phyloP scores from a whole-genome alignment of 37 sponge, comb jelly and placozoan species.

The Ephydatia muelleri region DNA sequence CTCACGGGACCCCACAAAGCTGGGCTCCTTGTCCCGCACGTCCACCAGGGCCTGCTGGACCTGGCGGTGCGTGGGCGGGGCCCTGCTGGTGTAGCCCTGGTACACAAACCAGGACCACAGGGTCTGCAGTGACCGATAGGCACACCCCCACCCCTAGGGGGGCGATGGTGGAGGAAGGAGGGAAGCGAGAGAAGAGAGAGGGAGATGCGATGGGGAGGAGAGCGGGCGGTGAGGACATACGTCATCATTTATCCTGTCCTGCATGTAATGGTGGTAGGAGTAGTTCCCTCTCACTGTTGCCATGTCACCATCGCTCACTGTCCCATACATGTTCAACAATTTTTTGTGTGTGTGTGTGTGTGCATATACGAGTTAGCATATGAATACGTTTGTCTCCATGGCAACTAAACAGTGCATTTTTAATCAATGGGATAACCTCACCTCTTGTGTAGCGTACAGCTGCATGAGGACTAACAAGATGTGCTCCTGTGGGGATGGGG shows the following conservation, averaged over 20 bases:
- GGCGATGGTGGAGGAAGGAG: not conserved
- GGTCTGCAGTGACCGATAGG: constrained; percentile 98
- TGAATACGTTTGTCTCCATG: not conserved
- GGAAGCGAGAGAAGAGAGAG: not conserved
- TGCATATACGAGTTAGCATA: constrained; percentile 87
- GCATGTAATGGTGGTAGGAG: constrained; percentile 94
- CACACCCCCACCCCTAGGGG: constrained; percentile 93
- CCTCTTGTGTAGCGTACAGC: constrained; percentile 11
- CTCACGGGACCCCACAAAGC: constrained; percentile 80
- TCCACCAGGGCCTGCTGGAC: constrained; percentile 86
- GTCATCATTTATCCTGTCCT: constrained; percentile 88
- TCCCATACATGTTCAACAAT: constrained; percentile 14
- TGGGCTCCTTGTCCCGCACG: constrained; percentile 77
- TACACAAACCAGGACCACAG: constrained; percentile 94
- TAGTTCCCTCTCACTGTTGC: constrained; percentile 83
- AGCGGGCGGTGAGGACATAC: constrained; percentile 28
- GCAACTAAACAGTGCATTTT: not conserved
- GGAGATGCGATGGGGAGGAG: not conserved
- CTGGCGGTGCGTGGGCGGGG: constrained; percentile 80
- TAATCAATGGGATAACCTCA: constrained; percentile 60
- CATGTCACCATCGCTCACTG: constrained; percentile 45
- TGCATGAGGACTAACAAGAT: constrained; percentile 4
- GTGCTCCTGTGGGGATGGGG: not conserved
- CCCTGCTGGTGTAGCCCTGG: constrained; percentile 80
- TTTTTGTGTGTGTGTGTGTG: not conserved